phyloP scores from a whole-genome alignment of 1,140 invertebrate species.

The Vanessa tameamea region DNA sequence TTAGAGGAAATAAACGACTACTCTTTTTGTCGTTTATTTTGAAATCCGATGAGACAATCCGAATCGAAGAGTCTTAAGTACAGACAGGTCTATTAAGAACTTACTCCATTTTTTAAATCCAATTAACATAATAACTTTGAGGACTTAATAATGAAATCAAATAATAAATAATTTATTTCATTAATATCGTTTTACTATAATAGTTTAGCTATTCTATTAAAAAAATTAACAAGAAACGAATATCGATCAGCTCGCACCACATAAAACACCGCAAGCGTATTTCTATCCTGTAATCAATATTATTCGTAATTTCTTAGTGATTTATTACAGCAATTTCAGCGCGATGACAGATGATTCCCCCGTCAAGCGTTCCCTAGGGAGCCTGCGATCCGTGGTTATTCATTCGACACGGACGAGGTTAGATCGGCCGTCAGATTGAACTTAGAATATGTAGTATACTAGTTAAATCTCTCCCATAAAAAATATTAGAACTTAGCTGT shows the following conservation, averaged over 20 bases:
- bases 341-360: conserved; percentile 46
- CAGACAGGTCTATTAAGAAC: no score
- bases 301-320: conserved; percentile 38
- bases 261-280: conserved; percentile 22
- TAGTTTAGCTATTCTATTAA: background rate
- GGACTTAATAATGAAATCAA: no score
- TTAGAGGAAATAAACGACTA: no score
- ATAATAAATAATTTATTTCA: background rate
- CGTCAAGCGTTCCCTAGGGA: conserved; percentile 56
- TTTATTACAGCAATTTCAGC: conserved; percentile 56
- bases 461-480: background rate
- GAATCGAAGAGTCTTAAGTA: no score
- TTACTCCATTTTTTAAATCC: no score
- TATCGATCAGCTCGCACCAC: conserved; percentile 7
- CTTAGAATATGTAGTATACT: conserved; percentile 7
- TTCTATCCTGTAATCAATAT: conserved; percentile 30
- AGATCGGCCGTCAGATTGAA: conserved; percentile 28
- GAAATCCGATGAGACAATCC: no score
- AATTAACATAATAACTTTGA: no score
- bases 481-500: background rate
- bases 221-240: background rate
- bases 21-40: no score
- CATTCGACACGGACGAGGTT: conserved; percentile 52
- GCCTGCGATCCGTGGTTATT: conserved; percentile 45
- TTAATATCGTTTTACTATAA: background rate